Evolutionary conservation across 1,140 invertebrate species (phyloP).

Genomic region (Rhagoletis pomonella): DNA sequence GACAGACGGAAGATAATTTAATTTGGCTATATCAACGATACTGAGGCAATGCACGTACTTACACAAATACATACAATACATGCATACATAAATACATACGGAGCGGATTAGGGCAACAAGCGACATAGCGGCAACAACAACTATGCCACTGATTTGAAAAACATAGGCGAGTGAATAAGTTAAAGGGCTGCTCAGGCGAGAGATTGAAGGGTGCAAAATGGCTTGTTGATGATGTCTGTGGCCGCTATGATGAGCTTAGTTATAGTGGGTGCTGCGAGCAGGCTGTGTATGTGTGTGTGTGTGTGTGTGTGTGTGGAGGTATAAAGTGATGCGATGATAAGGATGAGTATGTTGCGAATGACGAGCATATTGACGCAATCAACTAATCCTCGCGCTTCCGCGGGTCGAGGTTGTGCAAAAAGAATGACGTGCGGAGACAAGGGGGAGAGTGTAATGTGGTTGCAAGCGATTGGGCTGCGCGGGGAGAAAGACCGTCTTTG

Average conservation of each 20-base stretch:
- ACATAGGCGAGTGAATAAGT: background rate
- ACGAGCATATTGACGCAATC: slow-evolving; percentile 73
- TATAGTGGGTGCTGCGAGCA: background rate
- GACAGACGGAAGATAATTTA: slow-evolving; percentile 72
- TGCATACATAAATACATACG: background rate
- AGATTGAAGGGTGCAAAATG: slow-evolving; percentile 1
- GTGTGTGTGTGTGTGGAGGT: background rate
- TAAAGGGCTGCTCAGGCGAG: background rate
- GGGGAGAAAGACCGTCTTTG: too few species aligned
- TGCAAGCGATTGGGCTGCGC: too few species aligned
- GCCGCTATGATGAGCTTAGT: slow-evolving; percentile 31
- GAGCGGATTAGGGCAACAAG: too few species aligned
- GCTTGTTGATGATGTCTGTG: slow-evolving; percentile 16
- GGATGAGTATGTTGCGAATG: slow-evolving; percentile 58
- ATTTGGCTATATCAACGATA: slow-evolving; percentile 66
- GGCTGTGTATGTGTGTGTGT: background rate
- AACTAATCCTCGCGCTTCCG: slow-evolving; percentile 73
- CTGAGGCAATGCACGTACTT: background rate
- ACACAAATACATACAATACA: background rate
- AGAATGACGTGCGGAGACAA: background rate
- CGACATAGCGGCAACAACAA: background rate
- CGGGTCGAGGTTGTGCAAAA: background rate
- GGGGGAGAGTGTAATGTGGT: background rate
- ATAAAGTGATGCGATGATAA: slow-evolving; percentile 2
- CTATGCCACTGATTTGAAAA: slow-evolving; percentile 8